phyloP scores from a whole-genome alignment of 92 coral and sea anemone genomes.

The Micromussa lordhowensis region DNA sequence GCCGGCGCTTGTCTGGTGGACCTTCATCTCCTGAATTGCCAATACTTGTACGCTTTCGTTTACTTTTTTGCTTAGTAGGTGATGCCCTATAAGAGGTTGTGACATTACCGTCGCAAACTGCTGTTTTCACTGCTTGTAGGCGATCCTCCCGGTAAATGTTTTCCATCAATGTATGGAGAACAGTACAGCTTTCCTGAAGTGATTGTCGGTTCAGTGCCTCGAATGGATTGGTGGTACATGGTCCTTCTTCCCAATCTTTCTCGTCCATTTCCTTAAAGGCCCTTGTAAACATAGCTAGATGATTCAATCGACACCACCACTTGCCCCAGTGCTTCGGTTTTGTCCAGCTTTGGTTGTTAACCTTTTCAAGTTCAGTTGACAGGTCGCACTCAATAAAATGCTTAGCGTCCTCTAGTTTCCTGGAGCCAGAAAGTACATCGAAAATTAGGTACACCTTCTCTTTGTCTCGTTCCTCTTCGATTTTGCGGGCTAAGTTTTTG shows the following conservation, averaged over 20 bases:
- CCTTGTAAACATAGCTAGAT: constrained; percentile 58
- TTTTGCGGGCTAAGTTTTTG: constrained; percentile 42
- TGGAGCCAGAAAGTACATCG: constrained; percentile 44
- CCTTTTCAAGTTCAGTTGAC: constrained; percentile 8
- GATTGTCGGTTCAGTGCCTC: constrained; percentile 61
- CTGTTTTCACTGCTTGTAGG: constrained; percentile 49
- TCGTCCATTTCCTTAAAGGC: constrained; percentile 58
- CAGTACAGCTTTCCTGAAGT: constrained; percentile 36
- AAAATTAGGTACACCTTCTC: constrained; percentile 48
- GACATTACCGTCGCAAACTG: constrained; percentile 46
- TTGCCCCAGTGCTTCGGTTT: constrained; percentile 58
- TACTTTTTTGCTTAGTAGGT: too few species aligned
- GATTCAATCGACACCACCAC: constrained; percentile 60
- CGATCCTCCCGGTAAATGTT: constrained; percentile 54
- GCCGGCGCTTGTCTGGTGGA: constrained; percentile 53
- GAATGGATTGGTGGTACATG: constrained; percentile 59
- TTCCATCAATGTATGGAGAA: constrained; percentile 34
- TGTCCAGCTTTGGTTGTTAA: constrained; percentile 43
- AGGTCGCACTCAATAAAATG: constrained; percentile 37
- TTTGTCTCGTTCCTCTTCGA: constrained; percentile 11
- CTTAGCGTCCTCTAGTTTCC: constrained; percentile 35
- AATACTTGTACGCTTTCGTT: too few species aligned
- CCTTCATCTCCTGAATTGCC: constrained; percentile 48
- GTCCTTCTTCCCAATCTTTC: constrained; percentile 62
- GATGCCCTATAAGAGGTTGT: constrained; percentile 19